Conservation (phyloP, 2,797 vertebrate species). For the Notolepis coatsorum region DNA sequence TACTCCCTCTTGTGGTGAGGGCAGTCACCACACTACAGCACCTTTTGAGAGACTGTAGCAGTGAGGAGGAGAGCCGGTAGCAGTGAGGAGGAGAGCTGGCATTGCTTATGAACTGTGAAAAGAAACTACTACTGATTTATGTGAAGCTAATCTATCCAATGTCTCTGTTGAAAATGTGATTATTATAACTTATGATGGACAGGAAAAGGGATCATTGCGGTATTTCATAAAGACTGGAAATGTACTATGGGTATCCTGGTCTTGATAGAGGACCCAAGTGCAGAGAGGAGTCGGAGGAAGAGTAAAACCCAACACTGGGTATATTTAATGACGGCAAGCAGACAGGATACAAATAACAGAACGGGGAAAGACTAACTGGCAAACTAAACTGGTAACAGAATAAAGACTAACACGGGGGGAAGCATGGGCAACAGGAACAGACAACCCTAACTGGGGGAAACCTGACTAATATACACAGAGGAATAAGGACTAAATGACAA, state of each 20-base stretch:
- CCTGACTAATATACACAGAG: too few relatives aligned
- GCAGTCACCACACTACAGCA: conserved; percentile 18
- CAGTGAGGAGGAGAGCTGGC: neutral
- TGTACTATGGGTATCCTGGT: neutral
- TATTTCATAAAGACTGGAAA: neutral
- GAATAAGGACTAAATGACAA: too few relatives aligned
- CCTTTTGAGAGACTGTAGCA: neutral
- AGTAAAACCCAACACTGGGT: too few relatives aligned
- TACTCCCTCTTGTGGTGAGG: conserved; percentile 11
- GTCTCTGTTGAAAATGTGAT: conserved; percentile 10
- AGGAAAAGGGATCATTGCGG: neutral
- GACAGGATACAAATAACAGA: too few relatives aligned
- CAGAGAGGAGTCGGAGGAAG: too few relatives aligned
- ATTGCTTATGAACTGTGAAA: conserved; percentile 30
- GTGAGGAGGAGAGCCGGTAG: neutral
- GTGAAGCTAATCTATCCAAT: neutral
- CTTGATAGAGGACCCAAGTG: too few relatives aligned
- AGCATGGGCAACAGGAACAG: too few relatives aligned
- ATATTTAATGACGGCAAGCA: too few relatives aligned
- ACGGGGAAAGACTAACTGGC: too few relatives aligned
- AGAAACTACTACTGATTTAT: conserved; percentile 41
- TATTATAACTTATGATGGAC: conserved; percentile 2
- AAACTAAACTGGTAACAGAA: too few relatives aligned
- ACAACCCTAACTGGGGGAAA: too few relatives aligned
- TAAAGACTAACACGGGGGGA: too few relatives aligned